Evolutionary conservation across 2,888 invertebrate species (phyloP).

Genomic region (Meloe dianella): DNA sequence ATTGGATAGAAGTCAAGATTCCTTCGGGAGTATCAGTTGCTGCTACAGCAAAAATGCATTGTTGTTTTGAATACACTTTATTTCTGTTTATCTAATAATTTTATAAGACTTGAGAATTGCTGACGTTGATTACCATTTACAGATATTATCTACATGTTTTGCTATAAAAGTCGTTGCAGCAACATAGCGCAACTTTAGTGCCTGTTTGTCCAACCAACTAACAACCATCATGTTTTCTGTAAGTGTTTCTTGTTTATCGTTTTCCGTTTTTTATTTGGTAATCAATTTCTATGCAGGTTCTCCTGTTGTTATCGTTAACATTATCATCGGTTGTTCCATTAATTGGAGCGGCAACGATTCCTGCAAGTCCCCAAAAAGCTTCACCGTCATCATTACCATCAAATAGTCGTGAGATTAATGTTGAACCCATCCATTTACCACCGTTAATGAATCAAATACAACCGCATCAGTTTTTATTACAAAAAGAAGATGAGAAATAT

Average conservation of each 20-base stretch:
- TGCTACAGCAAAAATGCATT: slow-evolving; percentile 11
- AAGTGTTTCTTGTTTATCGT: background rate
- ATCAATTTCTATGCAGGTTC: background rate
- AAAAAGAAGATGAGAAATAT: background rate
- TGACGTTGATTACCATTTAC: slow-evolving; percentile 30
- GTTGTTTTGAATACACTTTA: slow-evolving; percentile 13
- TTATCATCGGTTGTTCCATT: background rate
- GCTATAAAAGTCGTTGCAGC: slow-evolving; percentile 22
- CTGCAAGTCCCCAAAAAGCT: background rate
- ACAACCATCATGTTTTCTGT: background rate
- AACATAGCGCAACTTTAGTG: background rate
- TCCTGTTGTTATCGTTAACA: background rate
- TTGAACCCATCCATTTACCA: slow-evolving; percentile 8
- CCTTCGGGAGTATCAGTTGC: background rate
- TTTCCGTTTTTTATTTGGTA: background rate
- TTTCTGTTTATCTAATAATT: slow-evolving; percentile 39
- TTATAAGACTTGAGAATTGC: slow-evolving; percentile 34
- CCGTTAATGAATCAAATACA: background rate
- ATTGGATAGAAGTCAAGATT: background rate
- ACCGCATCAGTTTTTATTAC: background rate
- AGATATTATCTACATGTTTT: slow-evolving; percentile 21
- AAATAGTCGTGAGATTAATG: background rate
- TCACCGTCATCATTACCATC: background rate
- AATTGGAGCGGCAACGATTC: background rate
- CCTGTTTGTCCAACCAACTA: background rate